Percentiles rank a stretch among this genome's conserved stretches.
phyloP scores from a whole-genome alignment of 2,888 invertebrate species.

The Polymixis lichenea region DNA sequence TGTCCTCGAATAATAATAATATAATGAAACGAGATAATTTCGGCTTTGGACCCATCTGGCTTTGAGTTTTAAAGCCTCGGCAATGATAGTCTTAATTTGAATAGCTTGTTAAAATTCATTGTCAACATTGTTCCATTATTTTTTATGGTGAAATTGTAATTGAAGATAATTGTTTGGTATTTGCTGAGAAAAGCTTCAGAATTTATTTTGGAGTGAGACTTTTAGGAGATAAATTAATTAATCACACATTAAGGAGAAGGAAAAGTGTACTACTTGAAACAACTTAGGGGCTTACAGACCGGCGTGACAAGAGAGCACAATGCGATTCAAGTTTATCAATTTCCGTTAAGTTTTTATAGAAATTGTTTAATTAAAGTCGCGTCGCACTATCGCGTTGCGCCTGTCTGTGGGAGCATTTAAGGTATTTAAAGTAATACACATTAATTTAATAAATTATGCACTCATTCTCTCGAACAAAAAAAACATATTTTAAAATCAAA shows the following conservation, averaged over 20 bases:
- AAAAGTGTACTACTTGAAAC: too few relatives aligned
- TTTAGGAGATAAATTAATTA: background rate
- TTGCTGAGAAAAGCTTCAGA: background rate
- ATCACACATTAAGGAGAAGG: background rate
- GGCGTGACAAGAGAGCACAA: too few relatives aligned
- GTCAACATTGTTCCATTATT: constrained; percentile 59
- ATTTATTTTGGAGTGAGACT: background rate
- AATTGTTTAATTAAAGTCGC: too few relatives aligned
- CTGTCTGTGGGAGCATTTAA: too few relatives aligned
- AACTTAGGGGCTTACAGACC: too few relatives aligned
- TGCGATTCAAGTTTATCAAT: too few relatives aligned
- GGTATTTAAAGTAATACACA: background rate
- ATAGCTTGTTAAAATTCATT: constrained; percentile 60
- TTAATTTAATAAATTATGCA: too few relatives aligned
- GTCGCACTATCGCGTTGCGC: too few relatives aligned
- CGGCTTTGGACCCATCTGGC: constrained; percentile 70
- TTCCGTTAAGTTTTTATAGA: too few relatives aligned
- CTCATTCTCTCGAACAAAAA: background rate
- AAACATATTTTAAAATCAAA: background rate
- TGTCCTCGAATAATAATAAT: constrained; percentile 70
- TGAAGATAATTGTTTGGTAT: constrained; percentile 14
- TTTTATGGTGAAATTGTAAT: constrained; percentile 46
- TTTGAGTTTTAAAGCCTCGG: constrained; percentile 57
- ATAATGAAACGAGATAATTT: constrained; percentile 72
- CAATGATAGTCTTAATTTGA: constrained; percentile 61